phyloP scores from a whole-genome alignment of 23 tunicate genomes.

The Diplosoma virens region DNA sequence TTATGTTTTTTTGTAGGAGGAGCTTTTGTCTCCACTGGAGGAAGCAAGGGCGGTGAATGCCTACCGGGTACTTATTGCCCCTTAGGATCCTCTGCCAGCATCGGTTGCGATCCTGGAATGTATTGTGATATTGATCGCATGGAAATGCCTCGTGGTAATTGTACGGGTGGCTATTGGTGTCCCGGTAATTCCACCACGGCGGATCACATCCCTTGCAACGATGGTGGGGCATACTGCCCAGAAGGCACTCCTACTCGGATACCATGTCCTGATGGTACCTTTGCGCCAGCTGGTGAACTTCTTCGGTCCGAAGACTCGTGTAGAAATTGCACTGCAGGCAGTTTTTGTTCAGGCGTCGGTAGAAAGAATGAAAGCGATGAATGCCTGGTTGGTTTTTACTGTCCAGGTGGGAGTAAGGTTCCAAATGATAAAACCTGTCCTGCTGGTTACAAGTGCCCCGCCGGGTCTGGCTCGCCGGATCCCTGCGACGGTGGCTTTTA shows the following conservation, averaged over 20 bases:
- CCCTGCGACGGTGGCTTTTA: constrained; percentile 70
- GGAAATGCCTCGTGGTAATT: constrained; percentile 42
- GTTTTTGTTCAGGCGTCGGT: constrained; percentile 60
- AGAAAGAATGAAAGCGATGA: constrained; percentile 26
- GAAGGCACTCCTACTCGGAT: constrained; percentile 61
- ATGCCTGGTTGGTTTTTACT: constrained; percentile 80
- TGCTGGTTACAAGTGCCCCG: constrained; percentile 77
- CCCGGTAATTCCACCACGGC: constrained; percentile 37
- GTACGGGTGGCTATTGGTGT: constrained; percentile 73
- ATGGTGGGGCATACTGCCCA: constrained; percentile 69
- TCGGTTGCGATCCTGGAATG: constrained; percentile 60
- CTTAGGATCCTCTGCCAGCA: constrained; percentile 33
- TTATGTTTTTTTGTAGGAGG: constrained; percentile 8
- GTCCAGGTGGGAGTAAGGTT: constrained; percentile 53
- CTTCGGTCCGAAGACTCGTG: constrained; percentile 26
- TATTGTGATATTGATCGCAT: constrained; percentile 45
- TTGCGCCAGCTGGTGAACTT: constrained; percentile 13
- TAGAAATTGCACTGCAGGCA: constrained; percentile 55
- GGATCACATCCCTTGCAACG: not conserved
- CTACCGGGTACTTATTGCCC: constrained; percentile 69
- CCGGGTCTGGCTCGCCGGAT: constrained; percentile 47
- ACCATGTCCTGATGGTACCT: constrained; percentile 83
- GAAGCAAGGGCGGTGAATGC: constrained; percentile 23
- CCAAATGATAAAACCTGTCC: constrained; percentile 40
- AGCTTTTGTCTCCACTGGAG: not conserved